A percentile compares a stretch with the other conserved stretches of the same genome.
Evolutionary conservation across 2,888 invertebrate genomes (phyloP).

Genomic region (Sarcophaga carnaria): DNA sequence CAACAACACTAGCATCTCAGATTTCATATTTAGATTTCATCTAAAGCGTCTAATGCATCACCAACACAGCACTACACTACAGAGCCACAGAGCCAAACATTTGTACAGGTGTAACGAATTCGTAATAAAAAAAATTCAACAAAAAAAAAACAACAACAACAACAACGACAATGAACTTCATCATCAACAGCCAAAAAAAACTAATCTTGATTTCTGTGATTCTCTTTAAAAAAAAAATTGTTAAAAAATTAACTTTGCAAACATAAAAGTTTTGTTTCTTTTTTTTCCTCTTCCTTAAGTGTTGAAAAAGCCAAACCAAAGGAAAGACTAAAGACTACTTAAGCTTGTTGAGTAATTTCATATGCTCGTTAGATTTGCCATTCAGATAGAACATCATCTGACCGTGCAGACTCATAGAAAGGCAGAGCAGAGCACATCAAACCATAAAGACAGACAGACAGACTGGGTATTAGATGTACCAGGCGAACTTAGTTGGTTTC

Average conservation of each 20-base stretch:
- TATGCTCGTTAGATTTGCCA: conserved; percentile 49
- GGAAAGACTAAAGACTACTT: conserved; percentile 11
- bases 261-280: conserved; percentile 7
- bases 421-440: too few species aligned
- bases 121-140: conserved; percentile 28
- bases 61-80: not conserved
- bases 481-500: conserved; percentile 35
- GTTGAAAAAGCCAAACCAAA: conserved; percentile 48
- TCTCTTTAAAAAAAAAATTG: conserved; percentile 41
- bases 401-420: not conserved
- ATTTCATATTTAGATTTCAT: conserved; percentile 46
- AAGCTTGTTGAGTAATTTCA: conserved; percentile 33
- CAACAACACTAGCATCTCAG: not conserved
- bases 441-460: conserved; percentile 6
- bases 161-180: conserved; percentile 3
- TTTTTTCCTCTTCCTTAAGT: conserved; percentile 7
- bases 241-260: conserved; percentile 57
- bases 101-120: conserved; percentile 68
- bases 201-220: conserved; percentile 48
- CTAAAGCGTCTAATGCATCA: conserved; percentile 44
- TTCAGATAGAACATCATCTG: conserved; percentile 49
- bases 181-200: conserved; percentile 17
- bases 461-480: not conserved
- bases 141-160: too few species aligned
- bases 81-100: not conserved